Percentiles rank a stretch among this genome's conserved stretches.
Evolutionary conservation across 2,797 vertebrate species (phyloP).

Genomic region (Scolopax rusticola): DNA sequence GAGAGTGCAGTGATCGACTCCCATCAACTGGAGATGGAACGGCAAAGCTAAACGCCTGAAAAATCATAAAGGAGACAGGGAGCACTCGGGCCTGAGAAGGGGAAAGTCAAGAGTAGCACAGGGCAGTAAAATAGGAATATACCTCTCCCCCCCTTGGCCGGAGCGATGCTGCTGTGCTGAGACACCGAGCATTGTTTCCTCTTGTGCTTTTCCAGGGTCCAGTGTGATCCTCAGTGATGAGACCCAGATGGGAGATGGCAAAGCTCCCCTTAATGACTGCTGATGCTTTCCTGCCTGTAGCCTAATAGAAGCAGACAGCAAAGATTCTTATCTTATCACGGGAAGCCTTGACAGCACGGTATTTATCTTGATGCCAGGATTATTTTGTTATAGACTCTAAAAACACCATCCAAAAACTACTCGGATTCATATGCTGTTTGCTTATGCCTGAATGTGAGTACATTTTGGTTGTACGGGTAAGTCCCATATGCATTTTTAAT

Average conservation of each 20-base stretch:
- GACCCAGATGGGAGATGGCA: slow-evolving; percentile 51
- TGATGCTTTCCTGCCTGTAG: background rate
- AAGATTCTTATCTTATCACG: slow-evolving; percentile 32
- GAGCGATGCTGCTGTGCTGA: background rate
- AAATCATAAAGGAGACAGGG: background rate
- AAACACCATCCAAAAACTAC: background rate
- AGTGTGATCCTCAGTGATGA: background rate
- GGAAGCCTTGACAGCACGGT: slow-evolving; percentile 1
- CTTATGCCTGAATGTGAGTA: background rate
- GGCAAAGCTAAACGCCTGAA: background rate
- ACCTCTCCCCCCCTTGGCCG: background rate
- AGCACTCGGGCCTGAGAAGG: background rate
- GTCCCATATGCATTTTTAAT: background rate
- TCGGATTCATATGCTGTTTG: background rate
- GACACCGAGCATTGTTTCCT: background rate
- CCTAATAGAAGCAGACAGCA: slow-evolving; percentile 20
- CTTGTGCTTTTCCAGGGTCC: background rate
- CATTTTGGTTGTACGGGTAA: background rate
- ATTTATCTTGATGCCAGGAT: slow-evolving; percentile 31
- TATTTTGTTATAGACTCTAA: background rate
- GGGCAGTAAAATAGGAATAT: background rate
- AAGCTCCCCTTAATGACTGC: slow-evolving; percentile 3
- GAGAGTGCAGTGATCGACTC: fast-evolving
- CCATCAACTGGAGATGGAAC: background rate
- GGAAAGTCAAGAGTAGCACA: background rate